A percentile compares a stretch with the other conserved stretches of the same genome.
These are phyloP conservation scores for Sardinella longiceps DNA, from an alignment of 2,797 vertebrate genomes.

Conservation along the genomic window DNA sequence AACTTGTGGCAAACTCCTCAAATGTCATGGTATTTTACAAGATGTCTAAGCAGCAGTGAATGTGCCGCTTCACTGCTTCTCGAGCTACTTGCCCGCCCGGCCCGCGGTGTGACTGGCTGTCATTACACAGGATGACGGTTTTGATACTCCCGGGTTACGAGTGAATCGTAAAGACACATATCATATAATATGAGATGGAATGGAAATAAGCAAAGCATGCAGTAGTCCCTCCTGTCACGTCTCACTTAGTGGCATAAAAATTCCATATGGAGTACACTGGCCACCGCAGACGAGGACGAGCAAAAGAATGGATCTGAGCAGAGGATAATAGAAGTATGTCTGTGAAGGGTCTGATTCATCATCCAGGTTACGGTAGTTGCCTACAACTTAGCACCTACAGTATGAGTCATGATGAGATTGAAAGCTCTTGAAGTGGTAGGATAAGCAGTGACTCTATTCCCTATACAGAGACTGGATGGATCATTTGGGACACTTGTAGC, in stretches of 20 bases:
- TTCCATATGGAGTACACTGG: not conserved
- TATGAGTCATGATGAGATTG: no score
- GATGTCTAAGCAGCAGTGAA: not conserved
- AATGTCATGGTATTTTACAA: conserved; percentile 54
- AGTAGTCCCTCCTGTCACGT: not conserved
- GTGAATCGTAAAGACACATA: not conserved
- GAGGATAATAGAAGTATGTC: not conserved
- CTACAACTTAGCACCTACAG: no score
- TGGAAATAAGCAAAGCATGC: not conserved
- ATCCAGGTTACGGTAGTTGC: no score
- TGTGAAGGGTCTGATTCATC: not conserved
- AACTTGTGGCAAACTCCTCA: conserved; percentile 47
- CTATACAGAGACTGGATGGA: no score
- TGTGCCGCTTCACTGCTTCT: not conserved
- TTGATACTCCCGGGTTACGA: no score
- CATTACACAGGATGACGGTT: no score
- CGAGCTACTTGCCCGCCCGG: no score
- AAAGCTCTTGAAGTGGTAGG: no score
- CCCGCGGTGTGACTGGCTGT: not conserved
- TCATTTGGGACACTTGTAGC: no score
- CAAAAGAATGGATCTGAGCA: not conserved
- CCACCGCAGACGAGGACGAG: no score
- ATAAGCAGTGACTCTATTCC: no score
- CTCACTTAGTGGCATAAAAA: not conserved
- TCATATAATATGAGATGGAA: not conserved